These are phyloP conservation scores for Thripadectes ignobilis DNA, from an alignment of 2,797 vertebrate species.

Conservation along the genomic window DNA sequence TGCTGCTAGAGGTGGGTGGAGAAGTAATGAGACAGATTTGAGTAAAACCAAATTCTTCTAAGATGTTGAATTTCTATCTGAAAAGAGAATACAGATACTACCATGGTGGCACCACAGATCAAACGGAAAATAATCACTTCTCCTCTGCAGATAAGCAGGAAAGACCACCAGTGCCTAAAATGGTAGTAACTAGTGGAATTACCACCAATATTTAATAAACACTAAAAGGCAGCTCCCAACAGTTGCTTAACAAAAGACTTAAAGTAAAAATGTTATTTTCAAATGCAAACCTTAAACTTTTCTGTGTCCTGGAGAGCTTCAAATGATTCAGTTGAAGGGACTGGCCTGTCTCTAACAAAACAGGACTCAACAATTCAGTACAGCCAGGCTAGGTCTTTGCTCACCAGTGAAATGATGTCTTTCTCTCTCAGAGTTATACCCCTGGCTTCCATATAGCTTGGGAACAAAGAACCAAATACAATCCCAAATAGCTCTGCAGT, in stretches of 20 bases:
- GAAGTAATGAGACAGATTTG: not conserved
- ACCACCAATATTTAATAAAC: not conserved
- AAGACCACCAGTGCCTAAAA: not conserved
- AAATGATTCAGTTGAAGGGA: not conserved
- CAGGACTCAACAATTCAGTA: not conserved
- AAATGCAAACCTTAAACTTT: not conserved
- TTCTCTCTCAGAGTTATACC: not conserved
- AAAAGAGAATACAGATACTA: not conserved
- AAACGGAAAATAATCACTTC: not conserved
- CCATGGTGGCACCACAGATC: not conserved
- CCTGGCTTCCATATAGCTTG: not conserved
- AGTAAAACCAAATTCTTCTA: not conserved
- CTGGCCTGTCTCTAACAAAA: not conserved
- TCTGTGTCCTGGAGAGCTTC: not conserved
- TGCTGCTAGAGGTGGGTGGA: not conserved
- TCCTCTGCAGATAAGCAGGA: not conserved
- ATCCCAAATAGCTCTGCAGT: not conserved
- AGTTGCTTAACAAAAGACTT: not conserved
- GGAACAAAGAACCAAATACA: not conserved
- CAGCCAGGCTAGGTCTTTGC: not conserved
- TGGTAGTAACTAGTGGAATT: not conserved
- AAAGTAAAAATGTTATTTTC: not conserved
- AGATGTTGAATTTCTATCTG: not conserved
- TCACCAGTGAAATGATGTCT: not conserved
- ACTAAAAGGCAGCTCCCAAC: not conserved